Conservation (phyloP, 2,797 vertebrate genomes). For the Phyllotis vaccarum region DNA sequence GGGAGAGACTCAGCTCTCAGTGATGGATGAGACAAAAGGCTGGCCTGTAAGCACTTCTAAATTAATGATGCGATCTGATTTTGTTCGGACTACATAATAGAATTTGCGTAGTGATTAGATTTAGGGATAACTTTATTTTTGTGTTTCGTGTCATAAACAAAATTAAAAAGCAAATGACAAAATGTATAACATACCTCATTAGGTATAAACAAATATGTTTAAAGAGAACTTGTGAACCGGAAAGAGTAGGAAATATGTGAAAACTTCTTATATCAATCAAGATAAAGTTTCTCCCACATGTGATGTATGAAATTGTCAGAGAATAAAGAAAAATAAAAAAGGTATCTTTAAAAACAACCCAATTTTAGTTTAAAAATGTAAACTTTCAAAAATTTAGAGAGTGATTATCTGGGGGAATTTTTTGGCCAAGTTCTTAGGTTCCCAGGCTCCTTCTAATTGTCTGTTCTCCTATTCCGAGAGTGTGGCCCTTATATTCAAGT, state of each 20-base stretch:
- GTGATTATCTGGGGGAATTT: background rate
- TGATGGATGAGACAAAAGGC: constrained; percentile 10
- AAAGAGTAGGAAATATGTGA: background rate
- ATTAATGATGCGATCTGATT: constrained; percentile 24
- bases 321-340: background rate
- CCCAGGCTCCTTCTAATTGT: background rate
- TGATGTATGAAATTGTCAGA: background rate
- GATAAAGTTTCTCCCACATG: constrained; percentile 31
- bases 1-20: background rate
- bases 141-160: constrained; percentile 30
- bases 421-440: background rate
- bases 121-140: constrained; percentile 56
- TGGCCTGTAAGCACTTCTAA: constrained; percentile 57
- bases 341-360: background rate
- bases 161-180: constrained; percentile 5
- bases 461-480: background rate
- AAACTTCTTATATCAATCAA: background rate
- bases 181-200: background rate
- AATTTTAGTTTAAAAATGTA: background rate
- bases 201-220: constrained; percentile 28
- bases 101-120: constrained; percentile 33
- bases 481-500: background rate
- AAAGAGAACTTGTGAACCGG: constrained; percentile 29
- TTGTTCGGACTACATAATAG: constrained; percentile 38
- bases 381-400: constrained; percentile 8